These are phyloP conservation scores for Calameuta idolon DNA, from an alignment of 2,888 invertebrate species.

Conservation along the genomic window DNA sequence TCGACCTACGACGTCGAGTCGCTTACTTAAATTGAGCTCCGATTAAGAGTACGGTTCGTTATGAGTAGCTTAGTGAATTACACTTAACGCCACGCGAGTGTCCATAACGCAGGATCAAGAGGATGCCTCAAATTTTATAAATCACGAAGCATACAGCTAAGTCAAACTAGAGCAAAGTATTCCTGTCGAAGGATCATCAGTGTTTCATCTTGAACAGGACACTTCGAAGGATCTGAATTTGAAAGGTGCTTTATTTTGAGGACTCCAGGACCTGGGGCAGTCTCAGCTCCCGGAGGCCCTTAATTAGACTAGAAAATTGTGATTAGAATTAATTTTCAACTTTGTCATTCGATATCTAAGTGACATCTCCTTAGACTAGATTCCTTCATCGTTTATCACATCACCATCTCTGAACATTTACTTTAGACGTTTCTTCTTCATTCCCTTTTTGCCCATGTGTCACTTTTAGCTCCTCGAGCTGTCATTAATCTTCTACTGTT, in stretches of 20 bases:
- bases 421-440: background rate
- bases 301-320: background rate
- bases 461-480: background rate
- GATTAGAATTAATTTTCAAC: background rate
- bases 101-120: background rate
- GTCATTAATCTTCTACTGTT: background rate
- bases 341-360: background rate
- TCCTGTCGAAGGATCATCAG: background rate
- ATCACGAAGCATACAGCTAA: background rate
- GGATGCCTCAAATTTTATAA: background rate
- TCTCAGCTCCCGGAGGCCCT: slow-evolving; percentile 43
- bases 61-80: slow-evolving; percentile 20
- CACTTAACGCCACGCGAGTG: background rate
- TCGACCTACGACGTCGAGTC: slow-evolving; percentile 5
- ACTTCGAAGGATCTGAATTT: background rate
- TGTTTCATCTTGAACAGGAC: background rate
- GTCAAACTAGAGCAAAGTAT: background rate
- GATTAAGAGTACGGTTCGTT: slow-evolving; percentile 43
- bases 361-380: background rate
- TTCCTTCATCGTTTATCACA: background rate
- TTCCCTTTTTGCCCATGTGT: background rate
- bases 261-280: slow-evolving; percentile 56
- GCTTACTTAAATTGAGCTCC: slow-evolving; percentile 49
- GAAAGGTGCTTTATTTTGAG: slow-evolving; percentile 10
- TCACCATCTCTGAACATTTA: background rate